Percentiles rank a stretch among this genome's conserved stretches.
These are phyloP conservation scores for Hycleus phaleratus DNA, from an alignment of 1,140 invertebrate species.

Conservation along the genomic window DNA sequence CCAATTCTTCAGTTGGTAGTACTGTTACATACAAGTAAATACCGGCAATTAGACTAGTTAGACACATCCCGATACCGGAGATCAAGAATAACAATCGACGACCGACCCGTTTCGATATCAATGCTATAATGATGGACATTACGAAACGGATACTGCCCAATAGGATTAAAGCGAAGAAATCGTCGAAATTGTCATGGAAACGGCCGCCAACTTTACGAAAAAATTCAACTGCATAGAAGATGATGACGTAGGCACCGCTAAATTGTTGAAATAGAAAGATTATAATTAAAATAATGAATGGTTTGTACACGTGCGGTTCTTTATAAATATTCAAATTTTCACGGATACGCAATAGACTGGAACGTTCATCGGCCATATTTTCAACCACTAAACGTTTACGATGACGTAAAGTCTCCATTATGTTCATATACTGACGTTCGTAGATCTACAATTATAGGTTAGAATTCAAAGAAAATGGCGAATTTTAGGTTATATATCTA, in stretches of 20 bases:
- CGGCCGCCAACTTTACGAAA: constrained; percentile 45
- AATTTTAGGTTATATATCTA: constrained; percentile 5
- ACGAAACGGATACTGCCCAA: constrained; percentile 47
- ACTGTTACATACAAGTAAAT: constrained; percentile 42
- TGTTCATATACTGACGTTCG: constrained; percentile 36
- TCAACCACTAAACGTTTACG: constrained; percentile 1
- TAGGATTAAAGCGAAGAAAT: constrained; percentile 44
- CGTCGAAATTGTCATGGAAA: constrained; percentile 40
- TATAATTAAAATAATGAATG: constrained; percentile 43
- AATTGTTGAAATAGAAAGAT: constrained; percentile 52
- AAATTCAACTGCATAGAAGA: constrained; percentile 59
- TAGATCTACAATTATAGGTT: constrained; percentile 35
- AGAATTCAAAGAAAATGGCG: not conserved
- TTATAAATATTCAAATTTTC: constrained; percentile 19
- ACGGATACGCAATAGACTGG: constrained; percentile 9
- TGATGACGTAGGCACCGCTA: constrained; percentile 54
- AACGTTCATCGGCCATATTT: constrained; percentile 5
- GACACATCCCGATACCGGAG: constrained; percentile 49
- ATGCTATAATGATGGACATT: constrained; percentile 43
- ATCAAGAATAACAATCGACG: constrained; percentile 44
- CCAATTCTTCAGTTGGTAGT: constrained; percentile 17
- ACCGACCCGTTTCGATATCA: constrained; percentile 48
- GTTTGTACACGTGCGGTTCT: constrained; percentile 44
- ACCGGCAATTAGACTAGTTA: constrained; percentile 47
- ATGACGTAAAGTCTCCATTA: constrained; percentile 25